Base-by-base conservation (phyloP, 2,888 invertebrate genomes). In the Magallana nippona region DNA sequence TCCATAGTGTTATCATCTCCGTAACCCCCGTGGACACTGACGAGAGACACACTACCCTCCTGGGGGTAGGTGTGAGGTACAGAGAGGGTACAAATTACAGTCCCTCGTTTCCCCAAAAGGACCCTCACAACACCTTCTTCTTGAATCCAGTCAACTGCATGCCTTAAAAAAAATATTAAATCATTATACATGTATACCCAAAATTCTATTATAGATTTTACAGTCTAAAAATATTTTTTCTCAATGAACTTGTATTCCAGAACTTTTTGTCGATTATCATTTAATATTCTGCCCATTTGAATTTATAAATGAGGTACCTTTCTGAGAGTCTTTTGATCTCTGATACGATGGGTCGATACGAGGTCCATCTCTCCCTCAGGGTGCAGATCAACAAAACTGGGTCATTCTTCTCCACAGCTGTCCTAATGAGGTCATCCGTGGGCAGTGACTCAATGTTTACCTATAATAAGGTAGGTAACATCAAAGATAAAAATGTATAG, bases 141-240 rank as follows among this genome's bases (percentile, higher is more conserved):
- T 78, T 88, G 88, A n/a, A 89, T 89, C 89, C 89, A 89, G 82
- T 89, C 89, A 56, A 89, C 85, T 27, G 88, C 89, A 88, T 89
- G 89, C 44, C 89, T 89, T 81, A 57, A 83, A 82, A 57, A 77
- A 44, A 83, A 58, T 13, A 77, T 22, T 11, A 22, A 17, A 27
- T 27, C 11, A 32, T 32, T 27, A 32, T 10, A n/a, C n/a, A n/a
- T n/a, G n/a, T n/a, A n/a, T n/a, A n/a, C 77, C 44, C 44, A 44
- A 44, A 44, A 44, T 44, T 44, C 44, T 44, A 44, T 44, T 44
- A 44, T 8, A 44, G 44, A 44, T 0, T 44, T 44, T 3, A 44
- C 8, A 44, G 8, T 44, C 5, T 44, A 44, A 44, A 8, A 44
- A 0, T 44, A 44, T 44, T 44, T 44, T 44, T 44, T 44, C 44